Evolutionary conservation across 1,140 invertebrate species (phyloP).

Genomic region (Potamilus streckersoni): DNA sequence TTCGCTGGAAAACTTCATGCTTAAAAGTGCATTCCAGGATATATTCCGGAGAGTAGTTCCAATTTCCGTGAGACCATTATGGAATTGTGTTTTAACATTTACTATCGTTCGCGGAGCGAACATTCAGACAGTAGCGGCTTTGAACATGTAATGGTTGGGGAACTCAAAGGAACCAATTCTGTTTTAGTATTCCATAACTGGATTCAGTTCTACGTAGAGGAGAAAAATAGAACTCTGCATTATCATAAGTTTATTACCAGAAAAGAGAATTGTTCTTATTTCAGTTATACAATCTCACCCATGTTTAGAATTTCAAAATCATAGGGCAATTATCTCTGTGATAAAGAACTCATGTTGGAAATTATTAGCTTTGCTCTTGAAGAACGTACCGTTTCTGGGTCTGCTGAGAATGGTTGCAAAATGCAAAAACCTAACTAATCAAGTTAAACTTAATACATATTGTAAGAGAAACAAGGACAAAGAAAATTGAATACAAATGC

Average conservation of each 20-base stretch:
- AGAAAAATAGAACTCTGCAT: constrained; percentile 58
- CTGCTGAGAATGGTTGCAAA: no score
- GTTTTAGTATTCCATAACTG: constrained; percentile 69
- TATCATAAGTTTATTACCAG: constrained; percentile 62
- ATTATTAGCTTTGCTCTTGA: no score
- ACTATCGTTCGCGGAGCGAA: constrained; percentile 46
- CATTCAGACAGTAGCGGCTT: constrained; percentile 60
- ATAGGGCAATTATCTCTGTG: no score
- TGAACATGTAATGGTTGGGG: constrained; percentile 69
- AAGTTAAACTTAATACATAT: no score
- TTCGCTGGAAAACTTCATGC: no score
- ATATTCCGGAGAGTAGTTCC: not conserved
- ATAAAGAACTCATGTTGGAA: no score
- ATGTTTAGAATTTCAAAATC: no score
- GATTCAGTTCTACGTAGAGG: constrained; percentile 64
- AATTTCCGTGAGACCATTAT: constrained; percentile 33
- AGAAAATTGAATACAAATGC: no score
- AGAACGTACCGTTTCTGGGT: no score
- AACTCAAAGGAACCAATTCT: constrained; percentile 40
- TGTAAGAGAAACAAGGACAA: no score
- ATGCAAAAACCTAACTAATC: no score
- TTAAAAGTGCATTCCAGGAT: not conserved
- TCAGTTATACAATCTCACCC: not conserved
- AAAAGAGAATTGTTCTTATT: constrained; percentile 16
- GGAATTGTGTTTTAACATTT: constrained; percentile 61